These are phyloP conservation scores for Paralichthys olivaceus DNA, from an alignment of 2,113 vertebrate species.

Conservation along the genomic window DNA sequence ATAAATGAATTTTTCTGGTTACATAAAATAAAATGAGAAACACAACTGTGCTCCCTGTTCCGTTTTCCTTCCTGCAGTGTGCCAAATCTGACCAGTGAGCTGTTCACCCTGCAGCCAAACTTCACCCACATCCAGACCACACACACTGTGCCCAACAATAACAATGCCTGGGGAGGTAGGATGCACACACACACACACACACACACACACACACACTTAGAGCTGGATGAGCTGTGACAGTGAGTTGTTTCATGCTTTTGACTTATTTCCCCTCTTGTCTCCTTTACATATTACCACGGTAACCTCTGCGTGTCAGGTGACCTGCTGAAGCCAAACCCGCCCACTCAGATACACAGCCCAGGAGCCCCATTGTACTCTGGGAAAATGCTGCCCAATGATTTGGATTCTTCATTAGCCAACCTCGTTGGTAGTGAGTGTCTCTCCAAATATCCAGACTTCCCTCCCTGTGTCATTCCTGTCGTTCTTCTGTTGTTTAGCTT, in stretches of 20 bases:
- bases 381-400: conserved; percentile 86
- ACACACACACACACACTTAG: conserved; percentile 10
- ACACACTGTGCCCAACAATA: conserved; percentile 88
- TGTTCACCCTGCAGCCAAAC: conserved; percentile 90
- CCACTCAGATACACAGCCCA: conserved; percentile 82
- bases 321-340: conserved; percentile 85
- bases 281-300: conserved; percentile 49
- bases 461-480: neutral
- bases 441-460: neutral
- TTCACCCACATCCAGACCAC: conserved; percentile 91
- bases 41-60: neutral
- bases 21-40: conserved; percentile 19
- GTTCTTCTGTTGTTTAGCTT: neutral
- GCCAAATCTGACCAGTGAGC: conserved; percentile 91
- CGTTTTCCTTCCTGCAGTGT: conserved; percentile 79
- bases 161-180: conserved; percentile 93
- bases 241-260: conserved; percentile 14
- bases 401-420: conserved; percentile 90
- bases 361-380: conserved; percentile 78
- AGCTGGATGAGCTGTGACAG: conserved; percentile 31
- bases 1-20: conserved; percentile 3
- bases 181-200: conserved; percentile 15
- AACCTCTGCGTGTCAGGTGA: conserved; percentile 81
- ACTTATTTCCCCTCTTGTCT: conserved; percentile 41
- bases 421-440: conserved; percentile 88